Evolutionary conservation across 2,113 vertebrate species (phyloP).

Genomic region (Colossoma macropomum): DNA sequence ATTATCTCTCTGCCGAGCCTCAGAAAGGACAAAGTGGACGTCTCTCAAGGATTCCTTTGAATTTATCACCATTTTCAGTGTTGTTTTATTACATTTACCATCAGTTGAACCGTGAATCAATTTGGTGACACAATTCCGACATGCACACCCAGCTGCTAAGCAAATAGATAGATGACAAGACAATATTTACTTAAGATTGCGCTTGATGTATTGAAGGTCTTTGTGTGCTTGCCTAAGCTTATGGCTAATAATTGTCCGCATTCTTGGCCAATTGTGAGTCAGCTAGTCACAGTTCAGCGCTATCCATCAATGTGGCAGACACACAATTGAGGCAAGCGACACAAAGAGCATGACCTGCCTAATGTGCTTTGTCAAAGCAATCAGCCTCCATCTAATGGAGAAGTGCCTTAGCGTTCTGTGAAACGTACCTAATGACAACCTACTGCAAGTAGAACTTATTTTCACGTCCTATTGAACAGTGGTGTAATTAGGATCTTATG

Average conservation of each 20-base stretch:
- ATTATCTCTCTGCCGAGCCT: constrained; percentile 47
- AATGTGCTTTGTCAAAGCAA: constrained; percentile 59
- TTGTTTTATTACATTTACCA: constrained; percentile 57
- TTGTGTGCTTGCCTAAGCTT: constrained; percentile 56
- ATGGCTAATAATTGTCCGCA: constrained; percentile 56
- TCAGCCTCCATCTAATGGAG: constrained; percentile 41
- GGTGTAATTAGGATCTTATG: not conserved
- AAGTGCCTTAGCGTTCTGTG: constrained; percentile 43
- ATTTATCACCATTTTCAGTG: constrained; percentile 53
- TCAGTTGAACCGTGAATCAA: constrained; percentile 57
- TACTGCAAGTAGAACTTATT: constrained; percentile 23
- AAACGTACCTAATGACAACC: constrained; percentile 38
- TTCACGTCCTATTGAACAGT: constrained; percentile 23
- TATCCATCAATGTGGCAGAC: constrained; percentile 57
- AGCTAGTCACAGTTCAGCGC: constrained; percentile 41
- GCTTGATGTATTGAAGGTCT: constrained; percentile 53
- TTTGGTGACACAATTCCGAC: constrained; percentile 49
- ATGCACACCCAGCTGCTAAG: constrained; percentile 53
- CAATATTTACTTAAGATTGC: constrained; percentile 58
- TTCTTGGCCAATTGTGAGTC: constrained; percentile 46
- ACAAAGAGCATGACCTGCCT: constrained; percentile 54
- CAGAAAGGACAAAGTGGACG: constrained; percentile 55
- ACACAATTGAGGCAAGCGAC: constrained; percentile 51
- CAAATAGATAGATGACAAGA: constrained; percentile 57
- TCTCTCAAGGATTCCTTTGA: constrained; percentile 55